Conservation (phyloP, 2,888 invertebrate genomes). For the Periphyllus acericola region DNA sequence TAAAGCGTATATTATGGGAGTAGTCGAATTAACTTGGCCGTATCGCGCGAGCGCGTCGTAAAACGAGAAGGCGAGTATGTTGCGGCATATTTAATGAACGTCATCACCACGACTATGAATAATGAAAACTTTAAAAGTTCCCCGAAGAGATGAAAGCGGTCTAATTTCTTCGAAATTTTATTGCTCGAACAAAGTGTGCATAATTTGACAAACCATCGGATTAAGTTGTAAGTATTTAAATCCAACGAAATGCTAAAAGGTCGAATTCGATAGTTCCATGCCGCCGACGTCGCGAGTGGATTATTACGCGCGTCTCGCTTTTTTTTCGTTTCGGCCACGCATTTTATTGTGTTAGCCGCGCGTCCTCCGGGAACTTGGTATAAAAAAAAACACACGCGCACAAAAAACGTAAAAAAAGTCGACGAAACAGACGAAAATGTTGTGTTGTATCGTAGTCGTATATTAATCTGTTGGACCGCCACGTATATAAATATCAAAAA, state of each 20-base stretch:
- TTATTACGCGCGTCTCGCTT: conserved; percentile 2
- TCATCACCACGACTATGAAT: conserved; percentile 9
- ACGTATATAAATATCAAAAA: neutral
- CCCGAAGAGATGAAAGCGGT: conserved; percentile 37
- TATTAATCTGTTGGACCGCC: neutral
- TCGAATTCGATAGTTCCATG: conserved; percentile 1
- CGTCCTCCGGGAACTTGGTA: neutral
- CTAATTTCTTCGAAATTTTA: conserved; percentile 37
- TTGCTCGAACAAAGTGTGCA: conserved; percentile 2
- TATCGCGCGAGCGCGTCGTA: neutral
- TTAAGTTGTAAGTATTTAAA: conserved; percentile 44
- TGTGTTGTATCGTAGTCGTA: neutral
- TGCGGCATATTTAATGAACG: conserved; percentile 33
- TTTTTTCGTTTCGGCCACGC: neutral
- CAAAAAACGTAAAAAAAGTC: neutral
- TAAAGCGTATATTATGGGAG: neutral
- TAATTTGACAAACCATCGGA: conserved; percentile 44
- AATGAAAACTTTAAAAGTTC: conserved; percentile 50
- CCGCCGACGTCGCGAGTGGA: neutral
- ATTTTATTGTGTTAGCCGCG: neutral
- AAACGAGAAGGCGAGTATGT: conserved; percentile 13
- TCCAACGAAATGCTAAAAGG: conserved; percentile 32
- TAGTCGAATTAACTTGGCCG: neutral
- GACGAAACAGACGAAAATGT: neutral
- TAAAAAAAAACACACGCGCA: neutral